These are phyloP conservation scores for Papilio aristodemus DNA, from an alignment of 1,140 invertebrate species.

Conservation along the genomic window DNA sequence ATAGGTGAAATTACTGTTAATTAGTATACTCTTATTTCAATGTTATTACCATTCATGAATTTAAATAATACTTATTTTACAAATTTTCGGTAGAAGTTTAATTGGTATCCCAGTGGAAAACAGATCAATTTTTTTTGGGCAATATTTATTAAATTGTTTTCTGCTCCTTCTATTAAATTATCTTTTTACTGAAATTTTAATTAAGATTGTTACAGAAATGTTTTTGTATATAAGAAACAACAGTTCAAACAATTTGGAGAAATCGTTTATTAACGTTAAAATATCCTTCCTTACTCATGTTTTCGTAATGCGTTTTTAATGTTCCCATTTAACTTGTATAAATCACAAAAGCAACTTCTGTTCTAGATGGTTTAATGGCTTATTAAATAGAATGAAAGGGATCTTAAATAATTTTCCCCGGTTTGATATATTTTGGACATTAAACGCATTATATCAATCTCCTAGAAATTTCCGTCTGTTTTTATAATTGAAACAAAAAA, in stretches of 20 bases:
- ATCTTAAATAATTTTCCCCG: conserved; percentile 32
- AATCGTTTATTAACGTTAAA: conserved; percentile 52
- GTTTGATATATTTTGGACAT: conserved; percentile 17
- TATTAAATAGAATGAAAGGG: conserved; percentile 62
- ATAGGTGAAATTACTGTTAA: too few species aligned
- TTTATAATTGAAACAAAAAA: background rate
- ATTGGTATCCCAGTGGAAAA: background rate
- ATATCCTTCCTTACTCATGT: conserved; percentile 75
- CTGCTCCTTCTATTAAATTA: background rate
- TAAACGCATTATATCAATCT: background rate
- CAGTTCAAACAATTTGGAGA: conserved; percentile 30
- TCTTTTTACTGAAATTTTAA: background rate
- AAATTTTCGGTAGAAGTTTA: background rate
- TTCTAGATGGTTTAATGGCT: conserved; percentile 78
- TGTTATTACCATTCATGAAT: too few species aligned
- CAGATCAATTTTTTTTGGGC: background rate
- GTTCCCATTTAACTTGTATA: conserved; percentile 76
- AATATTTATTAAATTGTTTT: background rate
- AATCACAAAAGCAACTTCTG: conserved; percentile 73
- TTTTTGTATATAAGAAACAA: background rate
- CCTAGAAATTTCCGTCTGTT: background rate
- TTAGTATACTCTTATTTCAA: too few species aligned
- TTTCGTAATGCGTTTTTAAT: conserved; percentile 80
- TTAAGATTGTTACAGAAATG: background rate
- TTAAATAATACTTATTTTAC: too few species aligned